Evolutionary conservation across 2,113 vertebrate species (phyloP).

Genomic region (Cacatua alba): DNA sequence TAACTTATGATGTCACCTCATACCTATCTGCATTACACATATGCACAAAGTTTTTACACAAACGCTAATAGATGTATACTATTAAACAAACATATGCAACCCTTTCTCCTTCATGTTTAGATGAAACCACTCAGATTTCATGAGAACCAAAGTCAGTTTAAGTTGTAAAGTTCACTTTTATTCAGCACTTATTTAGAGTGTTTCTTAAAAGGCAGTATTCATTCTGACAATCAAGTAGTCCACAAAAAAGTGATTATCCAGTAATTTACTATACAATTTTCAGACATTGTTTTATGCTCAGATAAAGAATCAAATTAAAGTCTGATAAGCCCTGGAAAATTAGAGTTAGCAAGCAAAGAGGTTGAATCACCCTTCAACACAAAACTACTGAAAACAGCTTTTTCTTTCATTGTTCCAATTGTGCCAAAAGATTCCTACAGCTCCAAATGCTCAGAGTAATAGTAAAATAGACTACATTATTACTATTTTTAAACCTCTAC

Average conservation of each 20-base stretch:
- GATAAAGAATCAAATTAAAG: conserved; percentile 79
- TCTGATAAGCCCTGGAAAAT: conserved; percentile 75
- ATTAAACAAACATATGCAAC: not conserved
- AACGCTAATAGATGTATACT: not conserved
- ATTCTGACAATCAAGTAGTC: conserved; percentile 62
- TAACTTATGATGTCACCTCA: not conserved
- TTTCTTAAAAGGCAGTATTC: conserved; percentile 32
- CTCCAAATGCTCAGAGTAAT: conserved; percentile 50
- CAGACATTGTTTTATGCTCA: conserved; percentile 65
- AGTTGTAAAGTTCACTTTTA: conserved; percentile 43
- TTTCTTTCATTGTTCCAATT: conserved; percentile 52
- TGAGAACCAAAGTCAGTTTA: not conserved
- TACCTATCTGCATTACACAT: not conserved
- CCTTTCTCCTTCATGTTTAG: not conserved
- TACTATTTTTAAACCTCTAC: conserved; percentile 54
- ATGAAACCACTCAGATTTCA: not conserved
- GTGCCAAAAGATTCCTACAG: conserved; percentile 48
- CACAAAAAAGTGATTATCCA: conserved; percentile 64
- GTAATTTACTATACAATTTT: conserved; percentile 73
- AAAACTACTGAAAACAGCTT: conserved; percentile 59
- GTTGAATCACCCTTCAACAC: conserved; percentile 71
- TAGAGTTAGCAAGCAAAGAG: conserved; percentile 69
- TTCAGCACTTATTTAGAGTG: not conserved
- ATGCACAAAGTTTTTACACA: not conserved
- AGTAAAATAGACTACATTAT: conserved; percentile 59